Evolutionary conservation across 2,113 vertebrate genomes (phyloP).

Genomic region (Megatriorchis doriae): DNA sequence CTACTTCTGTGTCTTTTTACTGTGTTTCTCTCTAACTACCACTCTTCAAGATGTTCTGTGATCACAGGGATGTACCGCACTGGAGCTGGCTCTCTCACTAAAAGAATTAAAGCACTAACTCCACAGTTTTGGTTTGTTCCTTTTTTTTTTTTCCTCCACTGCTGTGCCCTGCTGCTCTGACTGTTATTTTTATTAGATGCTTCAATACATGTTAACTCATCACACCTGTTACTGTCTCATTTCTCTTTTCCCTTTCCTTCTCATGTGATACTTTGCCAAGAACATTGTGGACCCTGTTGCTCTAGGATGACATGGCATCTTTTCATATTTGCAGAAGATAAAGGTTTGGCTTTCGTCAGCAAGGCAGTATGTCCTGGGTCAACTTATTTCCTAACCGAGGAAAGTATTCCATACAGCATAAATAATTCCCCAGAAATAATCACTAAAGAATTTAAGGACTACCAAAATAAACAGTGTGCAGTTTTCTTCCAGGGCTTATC

Average conservation of each 20-base stretch:
- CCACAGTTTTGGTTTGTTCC: not conserved
- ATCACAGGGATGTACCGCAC: not conserved
- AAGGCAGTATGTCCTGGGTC: not conserved
- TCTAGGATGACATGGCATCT: not conserved
- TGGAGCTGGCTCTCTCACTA: not conserved
- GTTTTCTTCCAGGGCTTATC: not conserved
- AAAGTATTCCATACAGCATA: not conserved
- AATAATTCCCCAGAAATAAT: not conserved
- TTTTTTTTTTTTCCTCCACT: not conserved
- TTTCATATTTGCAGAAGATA: not conserved
- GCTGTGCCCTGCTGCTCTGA: not conserved
- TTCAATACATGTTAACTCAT: conserved; percentile 15
- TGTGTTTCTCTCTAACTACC: conserved; percentile 74
- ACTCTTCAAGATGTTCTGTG: conserved; percentile 12
- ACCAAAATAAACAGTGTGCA: not conserved
- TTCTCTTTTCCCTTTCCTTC: not conserved
- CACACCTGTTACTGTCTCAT: not conserved
- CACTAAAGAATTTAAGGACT: not conserved
- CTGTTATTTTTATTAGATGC: not conserved
- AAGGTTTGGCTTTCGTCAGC: not conserved
- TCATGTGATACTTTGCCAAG: not conserved
- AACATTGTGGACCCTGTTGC: not conserved
- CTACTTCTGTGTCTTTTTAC: conserved; percentile 78
- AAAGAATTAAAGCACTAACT: conserved; percentile 52
- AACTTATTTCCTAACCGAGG: not conserved